Percentiles rank a stretch among this genome's conserved stretches.
These are phyloP conservation scores for Tragelaphus buxtoni DNA, from an alignment of 2,113 vertebrate genomes.

Conservation along the genomic window DNA sequence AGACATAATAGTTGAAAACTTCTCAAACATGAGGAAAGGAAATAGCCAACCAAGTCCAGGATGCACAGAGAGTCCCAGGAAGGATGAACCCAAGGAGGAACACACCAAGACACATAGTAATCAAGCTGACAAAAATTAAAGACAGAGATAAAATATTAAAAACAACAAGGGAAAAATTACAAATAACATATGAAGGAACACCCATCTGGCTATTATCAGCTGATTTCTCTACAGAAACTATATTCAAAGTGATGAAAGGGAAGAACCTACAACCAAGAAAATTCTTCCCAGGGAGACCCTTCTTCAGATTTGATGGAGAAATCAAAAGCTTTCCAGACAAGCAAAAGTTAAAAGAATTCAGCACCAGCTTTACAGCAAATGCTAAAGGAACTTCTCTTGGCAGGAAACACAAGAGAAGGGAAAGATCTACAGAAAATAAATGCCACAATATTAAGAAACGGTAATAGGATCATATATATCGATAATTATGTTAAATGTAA, in stretches of 20 bases:
- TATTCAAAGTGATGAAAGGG: neutral
- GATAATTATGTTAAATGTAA: neutral
- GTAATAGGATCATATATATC: neutral
- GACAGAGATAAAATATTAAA: neutral
- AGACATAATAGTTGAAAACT: neutral
- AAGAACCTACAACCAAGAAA: neutral
- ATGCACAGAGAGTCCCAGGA: neutral
- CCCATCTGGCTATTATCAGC: neutral
- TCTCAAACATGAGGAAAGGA: neutral
- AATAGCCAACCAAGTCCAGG: neutral
- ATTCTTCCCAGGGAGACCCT: neutral
- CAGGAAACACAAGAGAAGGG: neutral
- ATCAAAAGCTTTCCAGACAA: neutral
- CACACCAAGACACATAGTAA: neutral
- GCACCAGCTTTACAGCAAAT: neutral
- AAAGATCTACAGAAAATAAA: neutral
- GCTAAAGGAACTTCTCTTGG: neutral
- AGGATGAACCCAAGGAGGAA: neutral
- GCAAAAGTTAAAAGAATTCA: neutral
- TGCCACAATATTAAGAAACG: accelerated
- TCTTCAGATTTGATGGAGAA: neutral
- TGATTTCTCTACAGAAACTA: neutral
- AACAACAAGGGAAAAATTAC: neutral
- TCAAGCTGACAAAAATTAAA: neutral
- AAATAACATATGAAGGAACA: neutral